A percentile compares a stretch with the other conserved stretches of the same genome.
These are phyloP conservation scores for Parauchenoglanis ngamensis DNA, from an alignment of 2,797 vertebrate species.

Conservation along the genomic window DNA sequence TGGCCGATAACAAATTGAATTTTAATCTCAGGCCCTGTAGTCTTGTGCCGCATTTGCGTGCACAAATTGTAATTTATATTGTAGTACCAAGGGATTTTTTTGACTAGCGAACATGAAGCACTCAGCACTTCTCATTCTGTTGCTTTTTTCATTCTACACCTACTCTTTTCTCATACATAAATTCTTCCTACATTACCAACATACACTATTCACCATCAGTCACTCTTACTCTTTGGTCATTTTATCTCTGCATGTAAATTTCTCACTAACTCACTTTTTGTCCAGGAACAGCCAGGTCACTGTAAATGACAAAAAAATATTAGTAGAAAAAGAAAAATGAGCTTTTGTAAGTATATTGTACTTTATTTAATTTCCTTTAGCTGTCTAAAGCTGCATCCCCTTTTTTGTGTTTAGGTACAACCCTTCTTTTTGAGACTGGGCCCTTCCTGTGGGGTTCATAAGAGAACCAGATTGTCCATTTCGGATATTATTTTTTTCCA, in stretches of 20 bases:
- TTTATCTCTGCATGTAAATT: conserved; percentile 25
- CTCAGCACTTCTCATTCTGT: conserved; percentile 6
- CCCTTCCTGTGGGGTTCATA: conserved; percentile 35
- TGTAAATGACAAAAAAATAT: neutral
- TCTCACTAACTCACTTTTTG: conserved; percentile 28
- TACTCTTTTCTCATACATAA: conserved; percentile 12
- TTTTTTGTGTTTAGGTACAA: conserved; percentile 10
- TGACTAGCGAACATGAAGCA: conserved; percentile 2
- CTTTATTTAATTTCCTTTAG: neutral
- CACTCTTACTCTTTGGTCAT: neutral
- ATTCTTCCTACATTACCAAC: neutral
- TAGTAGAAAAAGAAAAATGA: neutral
- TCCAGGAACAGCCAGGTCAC: conserved; percentile 23
- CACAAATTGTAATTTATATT: conserved; percentile 48
- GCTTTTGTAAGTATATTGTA: neutral
- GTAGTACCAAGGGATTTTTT: conserved; percentile 34
- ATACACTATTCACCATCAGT: neutral
- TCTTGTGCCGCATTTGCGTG: conserved; percentile 12
- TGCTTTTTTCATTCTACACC: conserved; percentile 3
- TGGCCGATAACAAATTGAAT: conserved; percentile 50
- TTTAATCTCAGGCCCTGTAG: conserved; percentile 40
- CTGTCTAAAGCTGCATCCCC: neutral
- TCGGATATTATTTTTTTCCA: conserved; percentile 1
- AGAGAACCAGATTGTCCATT: conserved; percentile 26
- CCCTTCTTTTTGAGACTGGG: conserved; percentile 23